These are phyloP conservation scores for Scylla paramamosain DNA, from an alignment of 1,140 invertebrate species.

Conservation along the genomic window DNA sequence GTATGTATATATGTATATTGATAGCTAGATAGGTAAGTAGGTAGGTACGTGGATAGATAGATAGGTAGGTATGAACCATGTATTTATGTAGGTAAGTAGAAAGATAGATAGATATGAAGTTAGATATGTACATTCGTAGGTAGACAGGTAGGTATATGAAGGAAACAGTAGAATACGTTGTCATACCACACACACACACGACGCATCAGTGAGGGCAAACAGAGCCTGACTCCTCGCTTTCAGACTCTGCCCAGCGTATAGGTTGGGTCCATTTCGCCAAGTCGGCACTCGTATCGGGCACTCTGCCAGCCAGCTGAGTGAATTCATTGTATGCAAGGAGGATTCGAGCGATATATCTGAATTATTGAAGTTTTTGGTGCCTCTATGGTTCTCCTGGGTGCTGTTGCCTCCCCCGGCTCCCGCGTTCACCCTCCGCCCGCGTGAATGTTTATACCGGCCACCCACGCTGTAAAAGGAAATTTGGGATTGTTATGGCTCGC, in stretches of 20 bases:
- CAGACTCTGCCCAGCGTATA: not conserved
- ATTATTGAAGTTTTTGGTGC: slow-evolving; percentile 65
- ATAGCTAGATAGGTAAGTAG: too few species aligned
- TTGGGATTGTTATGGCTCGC: slow-evolving; percentile 28
- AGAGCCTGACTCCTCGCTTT: not conserved
- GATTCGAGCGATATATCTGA: slow-evolving; percentile 59
- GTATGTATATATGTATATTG: too few species aligned
- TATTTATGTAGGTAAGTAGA: slow-evolving; percentile 25
- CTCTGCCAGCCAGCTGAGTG: slow-evolving; percentile 35
- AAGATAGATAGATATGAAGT: not conserved
- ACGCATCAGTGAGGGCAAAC: too few species aligned
- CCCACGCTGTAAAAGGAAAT: slow-evolving; percentile 31
- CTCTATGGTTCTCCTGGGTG: slow-evolving; percentile 53
- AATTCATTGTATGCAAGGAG: slow-evolving; percentile 63
- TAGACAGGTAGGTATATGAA: too few species aligned
- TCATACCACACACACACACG: too few species aligned
- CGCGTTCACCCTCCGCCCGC: slow-evolving; percentile 29
- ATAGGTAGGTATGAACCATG: not conserved
- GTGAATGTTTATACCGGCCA: slow-evolving; percentile 58
- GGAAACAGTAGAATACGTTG: too few species aligned
- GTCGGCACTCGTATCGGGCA: not conserved
- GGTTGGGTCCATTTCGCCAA: not conserved
- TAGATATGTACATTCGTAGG: slow-evolving; percentile 16
- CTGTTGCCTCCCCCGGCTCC: slow-evolving; percentile 53
- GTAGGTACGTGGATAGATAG: not conserved